Evolutionary conservation across 2,888 invertebrate species (phyloP).

Genomic region (Lithophane leautieri): DNA sequence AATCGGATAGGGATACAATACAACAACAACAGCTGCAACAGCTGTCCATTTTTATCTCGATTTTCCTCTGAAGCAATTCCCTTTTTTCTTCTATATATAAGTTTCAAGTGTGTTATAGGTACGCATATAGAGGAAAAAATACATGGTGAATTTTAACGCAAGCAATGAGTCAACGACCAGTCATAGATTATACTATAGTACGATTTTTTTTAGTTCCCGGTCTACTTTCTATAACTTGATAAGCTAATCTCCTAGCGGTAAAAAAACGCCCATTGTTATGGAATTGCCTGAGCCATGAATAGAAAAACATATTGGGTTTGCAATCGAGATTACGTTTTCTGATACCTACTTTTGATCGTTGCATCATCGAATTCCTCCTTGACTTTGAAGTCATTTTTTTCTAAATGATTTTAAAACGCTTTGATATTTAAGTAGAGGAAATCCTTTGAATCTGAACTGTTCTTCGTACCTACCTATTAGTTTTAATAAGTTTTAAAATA

Average conservation of each 20-base stretch:
- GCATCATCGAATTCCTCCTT: neutral
- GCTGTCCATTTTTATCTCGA: neutral
- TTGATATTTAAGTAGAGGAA: slow-evolving; percentile 1
- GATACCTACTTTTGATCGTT: slow-evolving; percentile 15
- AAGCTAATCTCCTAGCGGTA: slow-evolving; percentile 25
- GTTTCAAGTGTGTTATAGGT: neutral
- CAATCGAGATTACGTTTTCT: neutral
- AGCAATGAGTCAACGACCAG: slow-evolving; percentile 24
- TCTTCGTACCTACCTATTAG: no score
- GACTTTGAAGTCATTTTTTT: slow-evolving; percentile 10
- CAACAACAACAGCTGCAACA: neutral
- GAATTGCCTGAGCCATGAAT: slow-evolving; percentile 5
- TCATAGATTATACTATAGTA: slow-evolving; percentile 19
- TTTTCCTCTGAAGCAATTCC: neutral
- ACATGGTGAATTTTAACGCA: neutral
- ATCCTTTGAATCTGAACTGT: slow-evolving; percentile 1
- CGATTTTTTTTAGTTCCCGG: slow-evolving; percentile 8
- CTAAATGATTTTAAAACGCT: neutral
- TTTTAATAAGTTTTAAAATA: neutral
- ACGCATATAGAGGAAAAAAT: neutral
- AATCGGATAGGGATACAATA: neutral
- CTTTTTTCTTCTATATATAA: neutral
- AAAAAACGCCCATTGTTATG: slow-evolving; percentile 13
- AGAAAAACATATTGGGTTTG: slow-evolving; percentile 2
- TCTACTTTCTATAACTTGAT: slow-evolving; percentile 38